Evolutionary conservation across 2,113 vertebrate species (phyloP), one percentile per base, ranked within the genome.

Genomic region (Salvelinus alpinus): DNA sequence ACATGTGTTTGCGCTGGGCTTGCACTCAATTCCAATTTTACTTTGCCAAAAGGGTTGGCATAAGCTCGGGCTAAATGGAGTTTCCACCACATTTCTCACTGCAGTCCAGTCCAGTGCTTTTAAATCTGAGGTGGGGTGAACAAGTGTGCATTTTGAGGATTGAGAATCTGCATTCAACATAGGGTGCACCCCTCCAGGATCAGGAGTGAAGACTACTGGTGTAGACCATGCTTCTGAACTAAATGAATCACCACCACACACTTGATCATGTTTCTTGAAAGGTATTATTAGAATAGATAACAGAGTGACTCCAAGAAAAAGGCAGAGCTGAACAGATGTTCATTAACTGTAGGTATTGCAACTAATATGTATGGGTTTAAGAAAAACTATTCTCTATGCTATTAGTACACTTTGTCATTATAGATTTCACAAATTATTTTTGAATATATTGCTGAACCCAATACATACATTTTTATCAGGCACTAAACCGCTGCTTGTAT

Each of bases 401-500:
- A 38, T 22, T 48, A 5, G n/a, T 24, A 74, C 13, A 72, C 62
- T 47, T 47, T 48, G 9, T 60, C 3, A 64, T 54, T 24, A 73
- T 47, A 29, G 18, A 72, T 60, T 73, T 80, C 66, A 78, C 7
- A 29, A 25, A 31, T 66, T 0, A 38, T 66, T 66, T 70, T 74
- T 59, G 16, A 79, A 72, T 57, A 79, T 66, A 69, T 64, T 76
- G 80, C 64, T 72, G 77, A 64, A 80, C 69, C 31, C 78, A 77
- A 72, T 68, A 81, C 78, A 76, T 59, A 38, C 38, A 44, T 74
- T 66, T 71, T 64, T 62, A 51, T 62, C 65, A 86, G 78, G 74
- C 82, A 82, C 80, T 84, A 80, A 72, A 74, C 31, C 76, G 74
- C 65, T 73, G 64, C 69, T 77, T 76, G 73, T 86, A 72, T 75